phyloP scores from a whole-genome alignment of 2,797 vertebrate species.

The Peromyscus eremicus region DNA sequence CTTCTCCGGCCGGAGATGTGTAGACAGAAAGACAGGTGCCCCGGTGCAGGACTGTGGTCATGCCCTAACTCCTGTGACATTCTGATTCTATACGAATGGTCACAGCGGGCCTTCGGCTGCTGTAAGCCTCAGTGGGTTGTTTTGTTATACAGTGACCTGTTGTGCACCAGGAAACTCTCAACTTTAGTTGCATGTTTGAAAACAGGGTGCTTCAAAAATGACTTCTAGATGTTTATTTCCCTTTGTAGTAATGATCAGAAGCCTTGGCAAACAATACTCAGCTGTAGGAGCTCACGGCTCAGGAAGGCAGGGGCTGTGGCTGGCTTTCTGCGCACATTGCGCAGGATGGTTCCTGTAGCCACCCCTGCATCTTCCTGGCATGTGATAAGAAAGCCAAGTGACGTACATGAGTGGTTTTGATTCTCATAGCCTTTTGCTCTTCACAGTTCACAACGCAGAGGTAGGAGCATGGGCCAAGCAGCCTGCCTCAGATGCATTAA shows the following conservation, averaged over 20 bases:
- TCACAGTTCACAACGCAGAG: background rate
- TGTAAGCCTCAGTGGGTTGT: background rate
- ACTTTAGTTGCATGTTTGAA: background rate
- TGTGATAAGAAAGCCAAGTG: background rate
- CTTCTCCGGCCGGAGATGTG: background rate
- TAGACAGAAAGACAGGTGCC: background rate
- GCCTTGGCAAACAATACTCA: constrained; percentile 72
- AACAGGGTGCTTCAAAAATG: constrained; percentile 41
- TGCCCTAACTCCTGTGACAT: background rate
- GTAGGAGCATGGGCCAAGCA: background rate
- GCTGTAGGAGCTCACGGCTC: constrained; percentile 71
- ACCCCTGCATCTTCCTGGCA: background rate
- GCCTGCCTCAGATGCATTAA: background rate
- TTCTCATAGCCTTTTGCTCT: constrained; percentile 25
- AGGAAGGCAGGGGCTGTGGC: constrained; percentile 73
- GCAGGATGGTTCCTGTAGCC: constrained; percentile 28
- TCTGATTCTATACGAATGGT: background rate
- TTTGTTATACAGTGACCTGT: background rate
- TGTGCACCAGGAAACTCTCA: background rate
- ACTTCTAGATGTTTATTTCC: constrained; percentile 70
- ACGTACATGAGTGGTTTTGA: background rate
- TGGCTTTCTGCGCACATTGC: constrained; percentile 30
- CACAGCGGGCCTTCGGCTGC: background rate
- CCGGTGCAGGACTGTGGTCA: background rate
- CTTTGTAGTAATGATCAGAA: constrained; percentile 72